Evolutionary conservation across 92 coral and sea anemone genomes (phyloP).

Genomic region (Epizoanthus stellaris): DNA sequence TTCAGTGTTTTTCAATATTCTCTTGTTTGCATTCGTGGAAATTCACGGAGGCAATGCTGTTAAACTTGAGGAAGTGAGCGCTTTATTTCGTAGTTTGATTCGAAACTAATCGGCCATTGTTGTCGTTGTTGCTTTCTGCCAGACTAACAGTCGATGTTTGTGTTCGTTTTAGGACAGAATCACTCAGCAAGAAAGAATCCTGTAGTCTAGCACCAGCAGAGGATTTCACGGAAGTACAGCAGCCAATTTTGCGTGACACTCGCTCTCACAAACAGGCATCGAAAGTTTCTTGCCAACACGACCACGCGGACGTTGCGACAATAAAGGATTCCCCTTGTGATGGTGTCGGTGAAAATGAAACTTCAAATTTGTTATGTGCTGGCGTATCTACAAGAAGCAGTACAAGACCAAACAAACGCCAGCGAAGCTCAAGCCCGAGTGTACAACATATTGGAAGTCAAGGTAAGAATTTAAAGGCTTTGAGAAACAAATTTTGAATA

Average conservation of each 20-base stretch:
- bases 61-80: background rate
- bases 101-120: slow-evolving; percentile 48
- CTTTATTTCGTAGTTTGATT: slow-evolving; percentile 24
- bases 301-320: slow-evolving; percentile 76
- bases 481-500: background rate
- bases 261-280: slow-evolving; percentile 84
- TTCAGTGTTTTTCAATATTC: background rate
- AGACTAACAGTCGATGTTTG: slow-evolving; percentile 83
- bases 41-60: background rate
- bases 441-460: slow-evolving; percentile 68
- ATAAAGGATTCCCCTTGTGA: slow-evolving; percentile 65
- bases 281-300: slow-evolving; percentile 72
- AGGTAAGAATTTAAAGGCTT: slow-evolving; percentile 63
- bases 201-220: slow-evolving; percentile 50
- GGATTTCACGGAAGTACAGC: slow-evolving; percentile 55
- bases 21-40: slow-evolving; percentile 38
- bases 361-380: slow-evolving; percentile 52
- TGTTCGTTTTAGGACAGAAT: slow-evolving; percentile 72
- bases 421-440: slow-evolving; percentile 63
- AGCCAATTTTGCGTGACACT: slow-evolving; percentile 79
- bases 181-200: slow-evolving; percentile 60
- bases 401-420: slow-evolving; percentile 90
- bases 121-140: slow-evolving; percentile 34
- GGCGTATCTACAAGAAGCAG: slow-evolving; percentile 97
- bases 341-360: slow-evolving; percentile 66